Percentiles rank a stretch among this genome's conserved stretches.
These are phyloP conservation scores for Leptopilina clavipes DNA, from an alignment of 1,140 invertebrate species.

Conservation along the genomic window DNA sequence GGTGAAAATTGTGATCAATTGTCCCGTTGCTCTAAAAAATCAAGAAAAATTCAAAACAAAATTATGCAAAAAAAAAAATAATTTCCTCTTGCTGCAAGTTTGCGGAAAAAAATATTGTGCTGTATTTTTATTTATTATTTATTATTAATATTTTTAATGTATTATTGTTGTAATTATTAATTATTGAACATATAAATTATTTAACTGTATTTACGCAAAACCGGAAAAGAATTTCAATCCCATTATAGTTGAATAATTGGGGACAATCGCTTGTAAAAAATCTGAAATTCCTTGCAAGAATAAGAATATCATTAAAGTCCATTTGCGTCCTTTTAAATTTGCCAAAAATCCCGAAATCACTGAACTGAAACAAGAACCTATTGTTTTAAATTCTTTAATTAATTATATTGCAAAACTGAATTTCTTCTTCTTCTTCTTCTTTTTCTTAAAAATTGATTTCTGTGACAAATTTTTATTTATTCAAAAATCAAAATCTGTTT, in stretches of 20 bases:
- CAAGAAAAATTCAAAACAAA: slow-evolving; percentile 27
- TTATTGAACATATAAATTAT: too few relatives aligned
- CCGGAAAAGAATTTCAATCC: slow-evolving; percentile 80
- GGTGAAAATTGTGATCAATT: slow-evolving; percentile 76
- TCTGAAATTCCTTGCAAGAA: slow-evolving; percentile 71
- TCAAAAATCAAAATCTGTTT: not conserved
- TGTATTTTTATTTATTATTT: too few relatives aligned
- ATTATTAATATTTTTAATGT: too few relatives aligned
- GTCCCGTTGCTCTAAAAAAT: slow-evolving; percentile 77
- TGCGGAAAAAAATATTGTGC: too few relatives aligned
- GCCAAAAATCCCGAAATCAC: slow-evolving; percentile 75
- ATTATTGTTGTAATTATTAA: too few relatives aligned
- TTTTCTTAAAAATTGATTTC: too few relatives aligned
- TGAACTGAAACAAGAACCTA: slow-evolving; percentile 75
- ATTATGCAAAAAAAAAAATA: not conserved
- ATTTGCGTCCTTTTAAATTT: slow-evolving; percentile 70
- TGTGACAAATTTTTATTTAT: not conserved
- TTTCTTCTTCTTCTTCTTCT: too few relatives aligned
- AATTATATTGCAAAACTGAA: too few relatives aligned
- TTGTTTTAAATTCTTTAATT: not conserved
- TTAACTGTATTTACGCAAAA: slow-evolving; percentile 70
- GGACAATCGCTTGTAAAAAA: slow-evolving; percentile 68
- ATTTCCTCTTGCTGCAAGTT: too few relatives aligned
- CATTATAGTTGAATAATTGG: slow-evolving; percentile 69
- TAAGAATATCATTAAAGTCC: slow-evolving; percentile 70